Percentiles rank a stretch among this genome's conserved stretches.
Conservation (phyloP, 2,888 invertebrate genomes). For the Synergus gifuensis region DNA sequence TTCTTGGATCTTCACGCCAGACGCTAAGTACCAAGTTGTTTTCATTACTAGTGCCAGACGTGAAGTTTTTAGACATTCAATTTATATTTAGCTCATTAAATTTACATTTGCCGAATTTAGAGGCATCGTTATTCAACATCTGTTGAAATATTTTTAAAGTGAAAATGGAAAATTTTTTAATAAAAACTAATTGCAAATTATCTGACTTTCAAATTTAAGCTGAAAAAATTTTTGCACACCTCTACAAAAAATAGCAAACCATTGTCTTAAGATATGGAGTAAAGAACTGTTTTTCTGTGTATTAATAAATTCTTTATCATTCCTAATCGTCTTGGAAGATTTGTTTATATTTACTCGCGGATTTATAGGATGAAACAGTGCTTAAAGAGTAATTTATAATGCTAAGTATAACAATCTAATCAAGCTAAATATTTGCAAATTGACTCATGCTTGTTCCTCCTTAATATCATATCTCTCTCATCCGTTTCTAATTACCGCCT, state of each 20-base stretch:
- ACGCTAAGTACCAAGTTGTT: slow-evolving; percentile 51
- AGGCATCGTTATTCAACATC: too few relatives aligned
- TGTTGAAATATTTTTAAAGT: too few relatives aligned
- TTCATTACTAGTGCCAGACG: slow-evolving; percentile 45
- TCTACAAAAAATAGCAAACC: neutral
- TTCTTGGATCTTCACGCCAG: slow-evolving; percentile 9
- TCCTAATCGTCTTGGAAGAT: neutral
- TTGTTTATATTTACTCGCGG: neutral
- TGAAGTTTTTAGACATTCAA: slow-evolving; percentile 35
- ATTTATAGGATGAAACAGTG: neutral
- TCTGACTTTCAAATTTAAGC: too few relatives aligned
- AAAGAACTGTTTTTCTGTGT: neutral
- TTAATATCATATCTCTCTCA: neutral
- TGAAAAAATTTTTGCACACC: too few relatives aligned
- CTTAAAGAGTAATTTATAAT: neutral
- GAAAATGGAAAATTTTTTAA: too few relatives aligned
- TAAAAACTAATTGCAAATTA: too few relatives aligned
- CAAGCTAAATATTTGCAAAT: neutral
- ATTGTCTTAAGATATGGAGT: neutral
- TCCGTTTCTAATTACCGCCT: neutral
- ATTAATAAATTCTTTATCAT: neutral
- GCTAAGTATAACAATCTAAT: neutral
- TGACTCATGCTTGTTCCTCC: neutral
- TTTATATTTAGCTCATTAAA: neutral
- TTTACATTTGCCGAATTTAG: neutral